Conservation (phyloP, 2,888 invertebrate species). For the Oasisia sp. region DNA sequence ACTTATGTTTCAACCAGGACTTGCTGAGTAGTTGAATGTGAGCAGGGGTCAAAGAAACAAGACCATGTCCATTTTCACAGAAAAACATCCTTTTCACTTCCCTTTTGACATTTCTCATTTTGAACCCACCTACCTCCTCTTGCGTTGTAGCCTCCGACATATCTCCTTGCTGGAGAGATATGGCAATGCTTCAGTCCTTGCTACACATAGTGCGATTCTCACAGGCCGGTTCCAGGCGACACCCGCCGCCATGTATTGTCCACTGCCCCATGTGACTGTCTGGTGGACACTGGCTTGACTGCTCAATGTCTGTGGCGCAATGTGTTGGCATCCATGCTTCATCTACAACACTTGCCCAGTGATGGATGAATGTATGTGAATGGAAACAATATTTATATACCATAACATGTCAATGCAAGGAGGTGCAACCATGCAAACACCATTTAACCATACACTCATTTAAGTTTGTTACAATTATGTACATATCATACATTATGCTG, state of each 20-base stretch:
- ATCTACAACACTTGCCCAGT: neutral
- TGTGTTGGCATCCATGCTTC: neutral
- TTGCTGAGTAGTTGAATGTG: too few species aligned
- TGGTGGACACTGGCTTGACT: neutral
- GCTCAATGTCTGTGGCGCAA: constrained; percentile 3
- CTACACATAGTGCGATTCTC: neutral
- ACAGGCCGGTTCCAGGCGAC: neutral
- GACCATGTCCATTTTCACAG: neutral
- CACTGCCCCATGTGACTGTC: constrained; percentile 12
- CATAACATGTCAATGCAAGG: neutral
- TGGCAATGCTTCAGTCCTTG: neutral
- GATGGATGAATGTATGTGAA: neutral
- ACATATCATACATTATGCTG: too few species aligned
- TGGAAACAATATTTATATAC: neutral
- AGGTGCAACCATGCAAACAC: neutral
- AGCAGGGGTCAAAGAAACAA: neutral
- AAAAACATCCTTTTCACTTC: neutral
- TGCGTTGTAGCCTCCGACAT: neutral
- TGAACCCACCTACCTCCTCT: neutral
- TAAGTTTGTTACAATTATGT: too few species aligned
- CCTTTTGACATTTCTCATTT: neutral
- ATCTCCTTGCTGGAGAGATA: neutral
- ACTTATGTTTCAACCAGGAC: too few species aligned
- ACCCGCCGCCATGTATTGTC: neutral
- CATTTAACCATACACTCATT: too few species aligned